Evolutionary conservation across 2,888 invertebrate species (phyloP), one percentile per base, ranked within the genome.

Genomic region (Melolontha melolontha): DNA sequence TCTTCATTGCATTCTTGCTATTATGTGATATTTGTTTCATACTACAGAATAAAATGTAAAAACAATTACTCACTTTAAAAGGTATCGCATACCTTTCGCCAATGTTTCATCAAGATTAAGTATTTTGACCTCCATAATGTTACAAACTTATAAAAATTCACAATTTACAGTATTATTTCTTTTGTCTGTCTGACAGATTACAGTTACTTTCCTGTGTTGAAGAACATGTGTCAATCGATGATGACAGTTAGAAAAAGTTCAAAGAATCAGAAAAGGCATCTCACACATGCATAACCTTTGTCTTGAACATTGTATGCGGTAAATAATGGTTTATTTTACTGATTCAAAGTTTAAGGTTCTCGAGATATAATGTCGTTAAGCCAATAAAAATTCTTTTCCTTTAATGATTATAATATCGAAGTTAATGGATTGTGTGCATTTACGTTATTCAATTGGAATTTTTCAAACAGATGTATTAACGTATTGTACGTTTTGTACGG

Each of bases 221-320:
- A 12, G 27, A 17, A 64, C 27, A 51, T 50, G n/a, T 64, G 22
- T 64, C 64, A 51, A 64, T 64, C 11, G 59, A 44, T 29, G 44
- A 12, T 59, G 42, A 8, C 12, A 27, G 16, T 14, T 17, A 47
- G 14, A 14, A 12, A 14, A 17, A 59, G 29, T 44, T 42, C 7
- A 6, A 44, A 44, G 44, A 29, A 47, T 59, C 44, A 42, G 29
- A 29, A 29, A 12, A 14, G 44, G 22, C 40, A 42, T 12, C 1
- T 22, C 2, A 10, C 17, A 6, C 47, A n/a, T 57, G 11, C 8
- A 42, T 42, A 5, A 42, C 57, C 42, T 44, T 44, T 16, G 5
- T 44, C 29, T 12, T 29, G n/a, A 29, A 59, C 29, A 29, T 27
- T 44, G 8, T 44, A n/a, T 41, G 22, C 22, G 4, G 22, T 22